Evolutionary conservation across 2,113 vertebrate species (phyloP).

Genomic region (Procapra przewalskii): DNA sequence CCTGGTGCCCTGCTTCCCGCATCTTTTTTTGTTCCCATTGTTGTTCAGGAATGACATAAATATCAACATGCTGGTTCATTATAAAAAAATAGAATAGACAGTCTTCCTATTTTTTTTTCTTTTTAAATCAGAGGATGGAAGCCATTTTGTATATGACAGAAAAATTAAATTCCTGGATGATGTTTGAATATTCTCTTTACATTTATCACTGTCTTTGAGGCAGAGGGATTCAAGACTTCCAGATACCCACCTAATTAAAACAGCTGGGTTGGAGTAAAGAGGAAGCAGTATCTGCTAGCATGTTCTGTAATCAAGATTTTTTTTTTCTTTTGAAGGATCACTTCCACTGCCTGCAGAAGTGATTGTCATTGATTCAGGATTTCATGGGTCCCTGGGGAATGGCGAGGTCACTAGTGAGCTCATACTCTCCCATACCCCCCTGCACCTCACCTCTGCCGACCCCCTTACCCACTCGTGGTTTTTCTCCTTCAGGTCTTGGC

Average conservation of each 20-base stretch:
- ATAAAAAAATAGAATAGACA: background rate
- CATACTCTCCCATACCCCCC: rapidly evolving
- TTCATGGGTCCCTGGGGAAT: background rate
- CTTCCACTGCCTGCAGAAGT: background rate
- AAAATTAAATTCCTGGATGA: background rate
- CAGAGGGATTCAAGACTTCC: no score
- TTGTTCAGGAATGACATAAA: background rate
- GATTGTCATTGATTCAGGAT: background rate
- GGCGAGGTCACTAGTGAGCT: background rate
- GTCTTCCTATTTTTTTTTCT: background rate
- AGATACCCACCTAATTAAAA: background rate
- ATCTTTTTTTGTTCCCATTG: background rate
- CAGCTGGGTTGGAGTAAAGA: background rate
- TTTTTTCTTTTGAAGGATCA: background rate
- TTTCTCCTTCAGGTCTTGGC: slow-evolving; percentile 12
- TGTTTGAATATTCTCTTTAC: background rate
- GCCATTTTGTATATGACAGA: background rate
- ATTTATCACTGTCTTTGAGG: background rate
- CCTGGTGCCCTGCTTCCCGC: rapidly evolving
- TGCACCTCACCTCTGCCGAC: background rate
- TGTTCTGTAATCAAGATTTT: background rate
- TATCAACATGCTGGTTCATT: background rate
- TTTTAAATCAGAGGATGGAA: background rate
- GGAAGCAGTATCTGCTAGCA: background rate
- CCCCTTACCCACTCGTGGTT: background rate